Percentiles rank a stretch among this genome's conserved stretches.
These are phyloP conservation scores for Regulus satrapa DNA, from an alignment of 2,113 vertebrate species.

Conservation along the genomic window DNA sequence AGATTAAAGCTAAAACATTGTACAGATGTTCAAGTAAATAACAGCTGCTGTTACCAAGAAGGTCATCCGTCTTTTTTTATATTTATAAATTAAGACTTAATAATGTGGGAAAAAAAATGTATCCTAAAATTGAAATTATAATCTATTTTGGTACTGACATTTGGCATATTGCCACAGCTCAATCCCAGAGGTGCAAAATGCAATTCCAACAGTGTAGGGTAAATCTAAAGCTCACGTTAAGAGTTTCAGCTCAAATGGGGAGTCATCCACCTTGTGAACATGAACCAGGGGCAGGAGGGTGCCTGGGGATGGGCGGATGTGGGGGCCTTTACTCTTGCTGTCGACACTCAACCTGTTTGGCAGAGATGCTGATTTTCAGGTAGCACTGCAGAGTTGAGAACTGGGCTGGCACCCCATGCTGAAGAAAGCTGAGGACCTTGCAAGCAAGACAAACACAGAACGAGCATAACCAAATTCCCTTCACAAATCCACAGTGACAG, in stretches of 20 bases:
- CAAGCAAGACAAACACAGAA: neutral
- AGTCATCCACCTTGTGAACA: neutral
- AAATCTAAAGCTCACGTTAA: neutral
- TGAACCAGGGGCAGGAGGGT: neutral
- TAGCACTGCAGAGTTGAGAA: neutral
- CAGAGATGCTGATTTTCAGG: neutral
- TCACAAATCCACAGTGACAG: neutral
- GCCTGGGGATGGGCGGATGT: fast-evolving
- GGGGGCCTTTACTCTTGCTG: neutral
- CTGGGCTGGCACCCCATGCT: fast-evolving
- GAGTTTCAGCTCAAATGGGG: neutral
- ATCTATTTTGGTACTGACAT: neutral
- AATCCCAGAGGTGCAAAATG: neutral
- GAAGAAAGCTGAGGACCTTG: neutral
- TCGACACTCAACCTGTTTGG: fast-evolving
- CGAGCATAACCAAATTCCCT: fast-evolving
- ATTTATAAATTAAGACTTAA: neutral
- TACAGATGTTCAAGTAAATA: neutral
- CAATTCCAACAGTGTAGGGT: neutral
- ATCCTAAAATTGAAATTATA: neutral
- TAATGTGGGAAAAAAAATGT: neutral
- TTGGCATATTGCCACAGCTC: neutral
- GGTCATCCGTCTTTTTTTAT: neutral
- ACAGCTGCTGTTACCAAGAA: neutral
- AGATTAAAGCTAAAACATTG: neutral